Conservation (phyloP, 2,113 vertebrate species). For the Merops nubicus region DNA sequence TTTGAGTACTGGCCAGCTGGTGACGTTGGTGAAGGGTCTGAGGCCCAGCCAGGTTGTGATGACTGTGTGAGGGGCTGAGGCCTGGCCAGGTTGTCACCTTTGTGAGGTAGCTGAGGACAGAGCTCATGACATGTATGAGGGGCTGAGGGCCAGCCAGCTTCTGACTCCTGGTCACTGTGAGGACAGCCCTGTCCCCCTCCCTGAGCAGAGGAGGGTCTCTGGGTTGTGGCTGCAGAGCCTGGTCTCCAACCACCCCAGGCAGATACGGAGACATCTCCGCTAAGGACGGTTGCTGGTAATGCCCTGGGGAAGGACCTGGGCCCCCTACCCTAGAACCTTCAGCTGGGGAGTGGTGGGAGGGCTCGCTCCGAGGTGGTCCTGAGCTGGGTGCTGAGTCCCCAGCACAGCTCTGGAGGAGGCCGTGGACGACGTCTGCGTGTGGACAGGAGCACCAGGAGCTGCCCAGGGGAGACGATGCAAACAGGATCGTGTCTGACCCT, state of each 20-base stretch:
- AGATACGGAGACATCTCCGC: not conserved
- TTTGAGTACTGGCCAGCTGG: too few relatives aligned
- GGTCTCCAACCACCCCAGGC: rapidly evolving
- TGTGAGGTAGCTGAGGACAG: too few relatives aligned
- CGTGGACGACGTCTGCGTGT: not conserved
- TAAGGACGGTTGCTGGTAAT: rapidly evolving
- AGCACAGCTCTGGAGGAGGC: not conserved
- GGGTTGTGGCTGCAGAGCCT: not conserved
- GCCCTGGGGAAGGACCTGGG: too few relatives aligned
- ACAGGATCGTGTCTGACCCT: not conserved
- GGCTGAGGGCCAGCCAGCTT: too few relatives aligned
- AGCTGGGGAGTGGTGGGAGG: not conserved
- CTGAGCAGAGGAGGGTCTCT: not conserved
- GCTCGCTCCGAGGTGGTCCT: not conserved
- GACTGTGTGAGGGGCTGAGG: too few relatives aligned
- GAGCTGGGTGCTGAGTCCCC: rapidly evolving
- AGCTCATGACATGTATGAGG: too few relatives aligned
- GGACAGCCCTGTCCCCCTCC: not conserved
- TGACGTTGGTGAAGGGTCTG: too few relatives aligned
- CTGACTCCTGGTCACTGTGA: not conserved
- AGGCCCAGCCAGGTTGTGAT: too few relatives aligned
- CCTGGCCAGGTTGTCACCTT: too few relatives aligned
- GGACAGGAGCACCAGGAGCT: not conserved
- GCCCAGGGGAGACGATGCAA: not conserved
- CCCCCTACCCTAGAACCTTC: not conserved